Evolutionary conservation across 2,797 vertebrate genomes (phyloP), one percentile per base, ranked within the genome.

Genomic region (Chloroceryle amazona): DNA sequence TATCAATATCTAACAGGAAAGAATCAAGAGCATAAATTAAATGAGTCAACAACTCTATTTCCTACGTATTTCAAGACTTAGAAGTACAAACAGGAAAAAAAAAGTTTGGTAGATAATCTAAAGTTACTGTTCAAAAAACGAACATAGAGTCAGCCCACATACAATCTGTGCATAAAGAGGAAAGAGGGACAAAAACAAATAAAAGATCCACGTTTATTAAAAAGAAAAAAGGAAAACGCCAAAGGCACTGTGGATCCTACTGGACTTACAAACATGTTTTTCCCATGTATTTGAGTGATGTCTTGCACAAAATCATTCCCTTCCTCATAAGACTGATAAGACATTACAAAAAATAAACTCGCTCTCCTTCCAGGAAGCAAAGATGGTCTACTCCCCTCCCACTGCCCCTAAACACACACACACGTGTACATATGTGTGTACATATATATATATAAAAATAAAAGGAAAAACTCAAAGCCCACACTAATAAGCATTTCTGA

Each of bases 111-210:
- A 86, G 73, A 94, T 66, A 7, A 1, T 39, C 66, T 58, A 21
- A 92, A 84, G 66, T 62, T 90, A 11, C 39, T 79, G 68, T 41
- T 81, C 49, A 84, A 96, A 91, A 86, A 57, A 37, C 8, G 3
- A 95, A 55, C 63, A 58, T 66, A 81, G 94, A 93, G 46, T 19
- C 82, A 95, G 70, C 73, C 92, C 92, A 95, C 90, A 68, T 31
- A 66, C 86, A 95, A 93, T 81, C 93, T 96, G 93, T 68, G 75
- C 87, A 62, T 75, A 58, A 89, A 65, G 35, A 71, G 13, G 5
- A 31, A 60, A 9, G n/a, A 78, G 37, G 93, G 52, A 67, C 23
- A 39, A 62, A 68, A 71, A 0, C 8, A 82, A 84, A 75, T 7
- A 9, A 75, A 65, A 91, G 5, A n/a, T 25, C 23, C 17, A 31